Evolutionary conservation across 2,888 invertebrate species (phyloP).

Genomic region (Dinocampus coccinellae): DNA sequence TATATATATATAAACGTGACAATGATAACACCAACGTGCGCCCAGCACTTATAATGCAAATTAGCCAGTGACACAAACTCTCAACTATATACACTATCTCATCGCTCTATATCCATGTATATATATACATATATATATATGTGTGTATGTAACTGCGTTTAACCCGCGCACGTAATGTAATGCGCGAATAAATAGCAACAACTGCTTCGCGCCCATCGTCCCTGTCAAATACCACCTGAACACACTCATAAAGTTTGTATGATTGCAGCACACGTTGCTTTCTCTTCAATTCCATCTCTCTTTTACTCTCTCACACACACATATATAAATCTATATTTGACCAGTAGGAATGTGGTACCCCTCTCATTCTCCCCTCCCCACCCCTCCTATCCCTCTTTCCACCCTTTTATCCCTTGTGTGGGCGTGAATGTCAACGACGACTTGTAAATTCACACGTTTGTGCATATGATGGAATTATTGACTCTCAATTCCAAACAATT

Average conservation of each 20-base stretch:
- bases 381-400: no score
- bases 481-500: constrained; percentile 64
- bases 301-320: no score
- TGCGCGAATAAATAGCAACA: constrained; percentile 70
- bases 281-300: no score
- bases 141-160: neutral
- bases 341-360: no score
- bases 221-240: constrained; percentile 67
- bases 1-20: constrained; percentile 59
- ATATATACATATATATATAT: neutral
- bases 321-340: constrained; percentile 27
- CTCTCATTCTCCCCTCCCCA: no score
- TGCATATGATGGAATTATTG: constrained; percentile 70
- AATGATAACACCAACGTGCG: constrained; percentile 63
- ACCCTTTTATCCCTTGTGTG: constrained; percentile 35
- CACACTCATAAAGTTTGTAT: constrained; percentile 65
- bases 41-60: constrained; percentile 68
- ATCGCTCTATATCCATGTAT: neutral
- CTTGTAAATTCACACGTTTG: constrained; percentile 42
- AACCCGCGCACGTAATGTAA: constrained; percentile 60
- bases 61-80: constrained; percentile 64
- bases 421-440: constrained; percentile 66
- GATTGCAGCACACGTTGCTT: constrained; percentile 6
- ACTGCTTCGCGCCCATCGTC: constrained; percentile 61
- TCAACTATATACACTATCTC: constrained; percentile 51